Percentiles rank a stretch among this genome's conserved stretches.
Conservation (phyloP, 2,797 vertebrate species). For the Sebastes iracundus region DNA sequence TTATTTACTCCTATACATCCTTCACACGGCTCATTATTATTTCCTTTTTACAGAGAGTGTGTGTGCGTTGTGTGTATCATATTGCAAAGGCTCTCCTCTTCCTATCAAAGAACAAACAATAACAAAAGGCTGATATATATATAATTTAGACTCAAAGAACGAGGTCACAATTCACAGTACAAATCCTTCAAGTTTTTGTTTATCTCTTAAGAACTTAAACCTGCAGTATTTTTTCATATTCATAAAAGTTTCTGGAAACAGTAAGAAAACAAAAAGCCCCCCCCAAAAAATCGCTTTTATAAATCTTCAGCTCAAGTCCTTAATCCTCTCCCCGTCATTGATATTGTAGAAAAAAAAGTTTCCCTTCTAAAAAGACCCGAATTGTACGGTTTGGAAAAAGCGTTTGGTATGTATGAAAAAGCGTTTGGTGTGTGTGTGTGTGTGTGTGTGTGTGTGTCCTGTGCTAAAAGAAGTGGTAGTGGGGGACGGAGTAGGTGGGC, state of each 20-base stretch:
- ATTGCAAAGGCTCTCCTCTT: slow-evolving; percentile 83
- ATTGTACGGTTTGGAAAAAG: background rate
- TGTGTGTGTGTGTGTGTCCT: slow-evolving; percentile 71
- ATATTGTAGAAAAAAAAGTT: slow-evolving; percentile 78
- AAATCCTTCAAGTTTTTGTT: slow-evolving; percentile 93
- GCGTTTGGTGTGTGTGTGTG: slow-evolving; percentile 57
- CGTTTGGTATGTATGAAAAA: too few relatives aligned
- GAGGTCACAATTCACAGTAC: slow-evolving; percentile 99
- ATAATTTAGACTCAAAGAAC: slow-evolving; percentile 90
- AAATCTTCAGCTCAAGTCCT: slow-evolving; percentile 88
- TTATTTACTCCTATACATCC: slow-evolving; percentile 91
- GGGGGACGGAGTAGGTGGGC: slow-evolving; percentile 96
- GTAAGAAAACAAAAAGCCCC: slow-evolving; percentile 80
- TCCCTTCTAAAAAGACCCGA: slow-evolving; percentile 82
- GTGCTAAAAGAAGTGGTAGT: slow-evolving; percentile 99
- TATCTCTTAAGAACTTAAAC: slow-evolving; percentile 87
- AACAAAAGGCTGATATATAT: slow-evolving; percentile 87
- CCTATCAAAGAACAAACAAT: slow-evolving; percentile 80
- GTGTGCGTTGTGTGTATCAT: slow-evolving; percentile 85
- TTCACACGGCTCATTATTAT: slow-evolving; percentile 88
- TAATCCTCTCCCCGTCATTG: slow-evolving; percentile 65
- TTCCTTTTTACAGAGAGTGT: slow-evolving; percentile 87
- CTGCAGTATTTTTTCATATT: slow-evolving; percentile 80
- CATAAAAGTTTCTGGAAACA: slow-evolving; percentile 87
- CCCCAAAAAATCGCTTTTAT: slow-evolving; percentile 80